Evolutionary conservation across 2,888 invertebrate genomes (phyloP).

Genomic region (Pollenia angustigena): DNA sequence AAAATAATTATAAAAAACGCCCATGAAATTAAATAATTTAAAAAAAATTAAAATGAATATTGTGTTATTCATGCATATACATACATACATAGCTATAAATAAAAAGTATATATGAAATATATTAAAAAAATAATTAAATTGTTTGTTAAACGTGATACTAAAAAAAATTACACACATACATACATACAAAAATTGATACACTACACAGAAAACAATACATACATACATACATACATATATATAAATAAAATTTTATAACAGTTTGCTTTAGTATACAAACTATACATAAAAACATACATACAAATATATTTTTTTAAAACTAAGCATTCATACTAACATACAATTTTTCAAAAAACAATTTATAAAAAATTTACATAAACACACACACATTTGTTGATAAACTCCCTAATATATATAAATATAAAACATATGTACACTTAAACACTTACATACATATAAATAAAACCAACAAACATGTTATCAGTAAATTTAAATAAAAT

Average conservation of each 20-base stretch:
- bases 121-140: conserved; percentile 23
- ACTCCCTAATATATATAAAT: conserved; percentile 31
- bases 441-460: background rate
- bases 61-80: conserved; percentile 46
- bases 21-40: conserved; percentile 7
- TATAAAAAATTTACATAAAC: background rate
- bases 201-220: conserved; percentile 63
- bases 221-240: conserved; percentile 44
- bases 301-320: conserved; percentile 17
- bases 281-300: background rate
- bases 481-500: conserved; percentile 53
- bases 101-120: conserved; percentile 46
- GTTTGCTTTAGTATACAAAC: conserved; percentile 24
- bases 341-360: background rate
- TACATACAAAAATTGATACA: conserved; percentile 4
- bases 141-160: conserved; percentile 62
- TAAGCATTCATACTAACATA: background rate
- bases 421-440: background rate
- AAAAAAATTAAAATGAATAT: conserved; percentile 34
- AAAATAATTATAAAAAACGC: background rate
- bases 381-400: conserved; percentile 31
- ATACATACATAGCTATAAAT: background rate
- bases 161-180: conserved; percentile 57
- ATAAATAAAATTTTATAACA: conserved; percentile 62
- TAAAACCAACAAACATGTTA: conserved; percentile 37